phyloP scores from a whole-genome alignment of 2,113 vertebrate species.

The Mystacornis crossleyi region DNA sequence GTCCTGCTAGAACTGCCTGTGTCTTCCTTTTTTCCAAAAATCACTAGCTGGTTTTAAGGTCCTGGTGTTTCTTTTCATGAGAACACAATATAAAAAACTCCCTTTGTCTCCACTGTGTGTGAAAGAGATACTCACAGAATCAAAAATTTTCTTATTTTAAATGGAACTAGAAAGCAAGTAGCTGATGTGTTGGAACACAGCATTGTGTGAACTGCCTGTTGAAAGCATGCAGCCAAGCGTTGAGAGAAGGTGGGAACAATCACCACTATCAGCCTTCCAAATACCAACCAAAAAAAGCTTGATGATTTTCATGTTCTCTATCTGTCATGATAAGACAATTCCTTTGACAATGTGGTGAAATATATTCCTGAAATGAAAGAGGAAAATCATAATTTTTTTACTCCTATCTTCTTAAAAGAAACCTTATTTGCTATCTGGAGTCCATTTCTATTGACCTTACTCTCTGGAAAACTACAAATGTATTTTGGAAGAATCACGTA shows the following conservation, averaged over 20 bases:
- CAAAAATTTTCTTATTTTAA: background rate
- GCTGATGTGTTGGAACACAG: slow-evolving; percentile 4
- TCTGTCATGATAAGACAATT: background rate
- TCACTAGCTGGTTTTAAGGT: background rate
- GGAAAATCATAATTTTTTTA: background rate
- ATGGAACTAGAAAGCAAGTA: background rate
- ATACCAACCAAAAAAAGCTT: background rate
- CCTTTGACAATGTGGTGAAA: slow-evolving; percentile 13
- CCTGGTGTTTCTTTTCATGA: background rate
- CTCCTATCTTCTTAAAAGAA: background rate
- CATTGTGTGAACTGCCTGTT: background rate
- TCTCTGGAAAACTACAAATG: background rate
- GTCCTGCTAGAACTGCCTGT: background rate
- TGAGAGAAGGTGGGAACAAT: background rate
- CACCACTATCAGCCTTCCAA: background rate
- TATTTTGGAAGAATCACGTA: background rate
- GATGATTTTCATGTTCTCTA: background rate
- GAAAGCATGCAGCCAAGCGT: background rate
- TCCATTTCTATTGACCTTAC: background rate
- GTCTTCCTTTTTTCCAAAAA: background rate
- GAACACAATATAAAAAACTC: background rate
- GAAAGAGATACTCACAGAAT: background rate
- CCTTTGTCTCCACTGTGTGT: background rate
- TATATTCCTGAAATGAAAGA: background rate
- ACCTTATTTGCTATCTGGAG: background rate